Evolutionary conservation across 2,888 invertebrate genomes (phyloP).

Genomic region (Coremacera marginata): DNA sequence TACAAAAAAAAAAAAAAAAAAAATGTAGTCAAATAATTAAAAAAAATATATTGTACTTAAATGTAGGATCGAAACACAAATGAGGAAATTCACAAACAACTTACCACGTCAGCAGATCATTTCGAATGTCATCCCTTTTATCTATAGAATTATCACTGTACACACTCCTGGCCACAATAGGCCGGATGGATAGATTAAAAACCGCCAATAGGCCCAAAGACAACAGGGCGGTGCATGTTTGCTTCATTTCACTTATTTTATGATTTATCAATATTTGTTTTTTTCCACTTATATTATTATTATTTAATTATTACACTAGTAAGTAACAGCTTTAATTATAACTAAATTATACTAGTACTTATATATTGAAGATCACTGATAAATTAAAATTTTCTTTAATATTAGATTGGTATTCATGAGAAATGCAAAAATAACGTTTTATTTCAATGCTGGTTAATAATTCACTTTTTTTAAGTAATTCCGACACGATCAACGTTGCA

Average conservation of each 20-base stretch:
- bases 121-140: slow-evolving; percentile 42
- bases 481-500: neutral
- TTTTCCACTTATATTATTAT: neutral
- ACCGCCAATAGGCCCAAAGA: slow-evolving; percentile 42
- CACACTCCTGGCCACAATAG: slow-evolving; percentile 41
- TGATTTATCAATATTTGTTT: neutral
- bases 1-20: too few relatives aligned
- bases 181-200: slow-evolving; percentile 44
- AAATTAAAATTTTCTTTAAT: too few relatives aligned
- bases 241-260: neutral
- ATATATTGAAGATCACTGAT: too few relatives aligned
- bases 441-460: neutral
- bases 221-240: slow-evolving; percentile 30
- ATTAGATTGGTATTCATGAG: too few relatives aligned
- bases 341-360: neutral
- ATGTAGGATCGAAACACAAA: too few relatives aligned
- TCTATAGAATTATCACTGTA: slow-evolving; percentile 41
- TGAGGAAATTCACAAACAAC: slow-evolving; percentile 50
- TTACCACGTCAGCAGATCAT: slow-evolving; percentile 59
- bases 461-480: too few relatives aligned
- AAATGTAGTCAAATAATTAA: too few relatives aligned
- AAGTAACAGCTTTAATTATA: neutral
- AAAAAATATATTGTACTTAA: too few relatives aligned
- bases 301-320: neutral
- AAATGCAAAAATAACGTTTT: neutral